These are phyloP conservation scores for Plutella xylostella DNA, from an alignment of 2,888 invertebrate genomes.

Conservation along the genomic window DNA sequence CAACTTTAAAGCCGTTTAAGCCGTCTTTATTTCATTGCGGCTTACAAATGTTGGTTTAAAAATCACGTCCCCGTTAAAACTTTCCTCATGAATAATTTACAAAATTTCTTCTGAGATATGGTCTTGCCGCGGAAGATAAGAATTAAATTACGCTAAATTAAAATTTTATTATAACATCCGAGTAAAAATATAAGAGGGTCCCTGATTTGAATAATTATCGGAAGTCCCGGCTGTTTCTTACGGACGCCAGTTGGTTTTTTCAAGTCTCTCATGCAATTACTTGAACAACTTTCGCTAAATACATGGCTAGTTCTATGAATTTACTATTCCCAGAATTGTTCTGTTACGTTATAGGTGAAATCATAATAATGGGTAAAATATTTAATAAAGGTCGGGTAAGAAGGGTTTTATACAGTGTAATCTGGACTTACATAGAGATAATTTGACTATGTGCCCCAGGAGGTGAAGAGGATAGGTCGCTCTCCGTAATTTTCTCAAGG, in stretches of 20 bases:
- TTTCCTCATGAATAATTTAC: slow-evolving; percentile 69
- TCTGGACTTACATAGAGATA: slow-evolving; percentile 37
- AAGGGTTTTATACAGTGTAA: slow-evolving; percentile 26
- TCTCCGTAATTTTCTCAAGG: slow-evolving; percentile 63
- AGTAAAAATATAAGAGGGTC: slow-evolving; percentile 54
- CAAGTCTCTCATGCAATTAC: neutral
- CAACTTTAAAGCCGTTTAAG: too few relatives aligned
- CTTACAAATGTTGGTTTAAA: slow-evolving; percentile 66
- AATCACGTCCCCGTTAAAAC: slow-evolving; percentile 66
- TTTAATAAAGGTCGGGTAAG: slow-evolving; percentile 8
- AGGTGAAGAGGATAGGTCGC: slow-evolving; percentile 55
- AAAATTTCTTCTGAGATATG: slow-evolving; percentile 63
- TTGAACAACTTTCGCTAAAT: neutral
- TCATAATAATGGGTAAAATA: too few relatives aligned
- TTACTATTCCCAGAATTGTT: too few relatives aligned
- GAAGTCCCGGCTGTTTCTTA: slow-evolving; percentile 25
- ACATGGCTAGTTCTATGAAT: too few relatives aligned
- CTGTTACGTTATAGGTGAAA: too few relatives aligned
- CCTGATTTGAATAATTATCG: slow-evolving; percentile 56
- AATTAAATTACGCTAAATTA: slow-evolving; percentile 62
- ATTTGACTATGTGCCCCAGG: slow-evolving; percentile 52
- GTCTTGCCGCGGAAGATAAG: slow-evolving; percentile 60
- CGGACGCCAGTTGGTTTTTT: slow-evolving; percentile 28
- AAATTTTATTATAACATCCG: slow-evolving; percentile 55
- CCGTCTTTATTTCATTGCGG: slow-evolving; percentile 36